Base-by-base conservation (phyloP, 2,888 invertebrate genomes). In the Dolomedes plantarius region DNA sequence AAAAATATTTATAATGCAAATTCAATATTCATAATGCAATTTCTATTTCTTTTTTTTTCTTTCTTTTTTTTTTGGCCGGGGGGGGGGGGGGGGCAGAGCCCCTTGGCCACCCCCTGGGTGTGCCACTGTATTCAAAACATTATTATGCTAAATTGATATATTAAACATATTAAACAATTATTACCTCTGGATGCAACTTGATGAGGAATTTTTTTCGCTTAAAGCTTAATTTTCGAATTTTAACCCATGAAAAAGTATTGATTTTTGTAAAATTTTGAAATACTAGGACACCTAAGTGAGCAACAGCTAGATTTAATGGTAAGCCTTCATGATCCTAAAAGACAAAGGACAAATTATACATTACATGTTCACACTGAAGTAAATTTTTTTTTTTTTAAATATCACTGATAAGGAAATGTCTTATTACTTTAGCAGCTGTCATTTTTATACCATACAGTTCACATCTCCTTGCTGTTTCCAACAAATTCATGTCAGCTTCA, bases 191-290 rank as follows among this genome's bases (percentile, higher is more conserved):
- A 92, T 99, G 99, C 78, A 99, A 93, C 92, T 99, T 99, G 90
- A 99, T 97, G 78, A 99, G 94, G 92, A 99, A 98, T 91, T 96
- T 94, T 94, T 98, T 98, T 90, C 99, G 94, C 92, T 99, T 99
- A 92, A 99, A 99, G 87, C 98, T 98, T 90, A 99, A 95, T 93
- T 99, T 99, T 89, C 99, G 90, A 19, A 99, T 98, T 94, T 99
- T 99, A 87, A 98, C 98, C 99, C 99, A 99, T 88, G 98, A 98
- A 93, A 99, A 99, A 46, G 98, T 99, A 93, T 98, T 98, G 90
- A 99, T 99, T 92, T 98, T 98, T 68, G 97, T 97, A 90, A 94
- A 95, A 92, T 97, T 96, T 92, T 99, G 99, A 93, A 98, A 99
- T 88, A 99, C 98, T 77, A 98, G 94, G 87, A 99, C 96, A 88